These are phyloP conservation scores for Endomychus coccineus DNA, from an alignment of 2,888 invertebrate genomes.

Conservation along the genomic window DNA sequence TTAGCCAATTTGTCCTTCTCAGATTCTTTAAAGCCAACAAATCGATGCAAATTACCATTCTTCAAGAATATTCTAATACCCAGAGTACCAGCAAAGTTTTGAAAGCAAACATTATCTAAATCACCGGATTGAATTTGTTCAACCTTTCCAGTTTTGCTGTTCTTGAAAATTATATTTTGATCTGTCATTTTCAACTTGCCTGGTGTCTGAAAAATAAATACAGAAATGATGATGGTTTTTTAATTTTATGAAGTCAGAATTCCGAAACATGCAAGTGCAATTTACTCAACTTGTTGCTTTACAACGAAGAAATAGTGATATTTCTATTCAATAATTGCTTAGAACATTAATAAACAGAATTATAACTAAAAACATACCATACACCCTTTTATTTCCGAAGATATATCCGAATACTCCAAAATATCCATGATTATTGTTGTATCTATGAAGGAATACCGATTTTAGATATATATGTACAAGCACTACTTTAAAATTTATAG, in stretches of 20 bases:
- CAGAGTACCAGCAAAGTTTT: conserved; percentile 84
- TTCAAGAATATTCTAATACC: conserved; percentile 85
- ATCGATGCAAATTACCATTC: conserved; percentile 84
- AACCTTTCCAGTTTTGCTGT: conserved; percentile 92
- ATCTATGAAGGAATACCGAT: no score
- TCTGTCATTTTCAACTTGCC: conserved; percentile 90
- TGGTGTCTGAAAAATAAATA: conserved; percentile 57
- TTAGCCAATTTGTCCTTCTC: conserved; percentile 90
- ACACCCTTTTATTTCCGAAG: conserved; percentile 75
- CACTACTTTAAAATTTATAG: no score
- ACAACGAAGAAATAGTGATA: neutral
- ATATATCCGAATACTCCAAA: conserved; percentile 80
- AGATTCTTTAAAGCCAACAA: conserved; percentile 89
- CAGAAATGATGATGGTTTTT: conserved; percentile 1
- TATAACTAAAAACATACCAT: conserved; percentile 56
- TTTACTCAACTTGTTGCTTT: neutral
- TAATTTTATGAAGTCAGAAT: conserved; percentile 2
- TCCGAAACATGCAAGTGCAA: neutral
- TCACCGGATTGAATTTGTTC: conserved; percentile 80
- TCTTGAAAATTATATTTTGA: conserved; percentile 85
- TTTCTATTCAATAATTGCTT: no score
- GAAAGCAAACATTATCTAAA: conserved; percentile 86
- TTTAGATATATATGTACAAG: no score
- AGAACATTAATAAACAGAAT: neutral
- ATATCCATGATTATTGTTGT: no score